These are phyloP conservation scores for Vipera latastei DNA, from an alignment of 2,797 vertebrate species.

Conservation along the genomic window DNA sequence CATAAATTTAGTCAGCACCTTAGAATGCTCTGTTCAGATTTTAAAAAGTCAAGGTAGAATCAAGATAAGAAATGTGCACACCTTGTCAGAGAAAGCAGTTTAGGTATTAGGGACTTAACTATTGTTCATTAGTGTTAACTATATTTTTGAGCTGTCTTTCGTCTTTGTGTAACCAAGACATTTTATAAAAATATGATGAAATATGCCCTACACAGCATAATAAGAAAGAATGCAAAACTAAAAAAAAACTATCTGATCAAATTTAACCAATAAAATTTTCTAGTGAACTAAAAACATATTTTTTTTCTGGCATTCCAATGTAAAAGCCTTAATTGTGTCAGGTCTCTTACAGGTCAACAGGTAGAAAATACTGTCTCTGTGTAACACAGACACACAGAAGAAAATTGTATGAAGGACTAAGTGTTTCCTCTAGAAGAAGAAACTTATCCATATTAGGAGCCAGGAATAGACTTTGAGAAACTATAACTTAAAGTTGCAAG, in stretches of 20 bases:
- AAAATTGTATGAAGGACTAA: not conserved
- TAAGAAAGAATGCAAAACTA: not conserved
- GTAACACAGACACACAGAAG: not conserved
- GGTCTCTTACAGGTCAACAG: not conserved
- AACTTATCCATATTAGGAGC: not conserved
- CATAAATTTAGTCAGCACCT: not conserved
- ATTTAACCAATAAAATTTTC: not conserved
- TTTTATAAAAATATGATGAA: not conserved
- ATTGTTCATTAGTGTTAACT: not conserved
- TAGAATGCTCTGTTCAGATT: not conserved
- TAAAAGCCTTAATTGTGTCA: not conserved
- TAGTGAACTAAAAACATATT: not conserved
- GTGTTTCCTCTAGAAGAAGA: not conserved
- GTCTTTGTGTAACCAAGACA: not conserved
- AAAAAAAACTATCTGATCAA: not conserved
- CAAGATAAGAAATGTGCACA: not conserved
- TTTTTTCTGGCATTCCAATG: not conserved
- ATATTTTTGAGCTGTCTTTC: not conserved
- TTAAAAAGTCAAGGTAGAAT: not conserved
- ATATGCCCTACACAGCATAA: not conserved
- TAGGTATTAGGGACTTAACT: not conserved
- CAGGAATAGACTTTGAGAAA: not conserved
- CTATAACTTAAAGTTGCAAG: not conserved
- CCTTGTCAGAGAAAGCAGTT: not conserved
- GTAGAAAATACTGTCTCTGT: not conserved